Conservation (phyloP, 37 sponge, comb jelly and placozoan species). For the Lycopodina hypogea region DNA sequence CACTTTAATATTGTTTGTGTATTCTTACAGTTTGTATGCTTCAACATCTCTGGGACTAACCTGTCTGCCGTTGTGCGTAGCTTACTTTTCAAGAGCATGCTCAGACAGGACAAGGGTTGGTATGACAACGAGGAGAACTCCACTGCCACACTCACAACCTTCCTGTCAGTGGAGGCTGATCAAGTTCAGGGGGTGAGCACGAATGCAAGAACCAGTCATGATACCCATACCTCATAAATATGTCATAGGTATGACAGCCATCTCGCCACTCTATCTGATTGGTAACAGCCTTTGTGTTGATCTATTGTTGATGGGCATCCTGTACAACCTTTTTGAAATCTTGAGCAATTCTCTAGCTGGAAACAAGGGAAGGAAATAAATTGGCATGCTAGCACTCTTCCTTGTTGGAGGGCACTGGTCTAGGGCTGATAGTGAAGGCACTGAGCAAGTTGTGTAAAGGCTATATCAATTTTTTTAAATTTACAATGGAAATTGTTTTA, state of each 20-base stretch:
- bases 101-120: slow-evolving; percentile 83
- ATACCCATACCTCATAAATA: not conserved
- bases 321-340: too few species aligned
- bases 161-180: slow-evolving; percentile 77
- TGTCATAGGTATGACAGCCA: not conserved
- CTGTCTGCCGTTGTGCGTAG: slow-evolving; percentile 59
- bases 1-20: not conserved
- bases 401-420: too few species aligned
- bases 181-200: slow-evolving; percentile 81
- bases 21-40: slow-evolving; percentile 10
- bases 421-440: too few species aligned
- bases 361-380: too few species aligned
- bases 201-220: not conserved
- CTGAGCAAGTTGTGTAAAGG: too few species aligned
- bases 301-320: too few species aligned
- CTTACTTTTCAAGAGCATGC: slow-evolving; percentile 59
- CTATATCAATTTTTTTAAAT: too few species aligned
- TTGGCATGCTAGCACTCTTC: too few species aligned
- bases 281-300: too few species aligned
- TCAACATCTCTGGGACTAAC: slow-evolving; percentile 52
- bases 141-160: slow-evolving; percentile 82
- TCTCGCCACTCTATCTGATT: too few species aligned
- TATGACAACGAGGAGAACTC: slow-evolving; percentile 78
- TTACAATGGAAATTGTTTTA: too few species aligned
- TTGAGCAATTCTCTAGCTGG: too few species aligned